Conservation (phyloP, 2,888 invertebrate species). For the Pycnomerus fuliginosus region DNA sequence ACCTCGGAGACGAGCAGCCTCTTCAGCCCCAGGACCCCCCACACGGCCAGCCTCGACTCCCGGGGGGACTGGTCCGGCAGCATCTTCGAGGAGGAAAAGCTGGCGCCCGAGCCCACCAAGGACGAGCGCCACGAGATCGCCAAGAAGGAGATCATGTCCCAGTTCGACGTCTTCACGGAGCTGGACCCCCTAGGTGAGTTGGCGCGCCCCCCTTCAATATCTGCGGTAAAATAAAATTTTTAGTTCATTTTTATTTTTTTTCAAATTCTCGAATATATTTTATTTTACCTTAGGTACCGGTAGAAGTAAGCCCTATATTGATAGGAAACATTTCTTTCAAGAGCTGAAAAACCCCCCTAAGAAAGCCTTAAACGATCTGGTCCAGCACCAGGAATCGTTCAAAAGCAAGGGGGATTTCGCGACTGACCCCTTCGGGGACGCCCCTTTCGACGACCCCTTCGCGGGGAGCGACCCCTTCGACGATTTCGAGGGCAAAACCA, state of each 20-base stretch:
- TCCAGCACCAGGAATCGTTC: constrained; percentile 38
- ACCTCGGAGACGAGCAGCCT: constrained; percentile 46
- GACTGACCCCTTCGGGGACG: constrained; percentile 67
- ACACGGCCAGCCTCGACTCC: constrained; percentile 38
- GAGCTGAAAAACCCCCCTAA: constrained; percentile 93
- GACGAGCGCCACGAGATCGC: constrained; percentile 48
- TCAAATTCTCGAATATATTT: constrained; percentile 32
- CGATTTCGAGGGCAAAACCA: constrained; percentile 14
- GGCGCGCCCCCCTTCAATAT: too few relatives aligned
- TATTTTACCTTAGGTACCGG: constrained; percentile 66
- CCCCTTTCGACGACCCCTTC: constrained; percentile 72
- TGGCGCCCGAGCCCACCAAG: constrained; percentile 32
- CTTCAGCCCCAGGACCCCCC: constrained; percentile 51
- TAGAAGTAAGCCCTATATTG: constrained; percentile 87
- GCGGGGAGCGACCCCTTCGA: constrained; percentile 61
- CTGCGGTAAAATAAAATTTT: too few relatives aligned
- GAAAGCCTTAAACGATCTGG: constrained; percentile 87
- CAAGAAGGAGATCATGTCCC: constrained; percentile 51
- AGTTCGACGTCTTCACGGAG: constrained; percentile 88
- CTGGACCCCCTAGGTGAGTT: constrained; percentile 85
- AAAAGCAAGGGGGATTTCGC: constrained; percentile 50
- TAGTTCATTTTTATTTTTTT: not conserved
- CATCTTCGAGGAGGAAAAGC: constrained; percentile 45
- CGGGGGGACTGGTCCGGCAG: constrained; percentile 49
- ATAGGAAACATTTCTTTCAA: constrained; percentile 95